These are phyloP conservation scores for Tauraco hartlaubi DNA, from an alignment of 2,797 vertebrate genomes.

Conservation along the genomic window DNA sequence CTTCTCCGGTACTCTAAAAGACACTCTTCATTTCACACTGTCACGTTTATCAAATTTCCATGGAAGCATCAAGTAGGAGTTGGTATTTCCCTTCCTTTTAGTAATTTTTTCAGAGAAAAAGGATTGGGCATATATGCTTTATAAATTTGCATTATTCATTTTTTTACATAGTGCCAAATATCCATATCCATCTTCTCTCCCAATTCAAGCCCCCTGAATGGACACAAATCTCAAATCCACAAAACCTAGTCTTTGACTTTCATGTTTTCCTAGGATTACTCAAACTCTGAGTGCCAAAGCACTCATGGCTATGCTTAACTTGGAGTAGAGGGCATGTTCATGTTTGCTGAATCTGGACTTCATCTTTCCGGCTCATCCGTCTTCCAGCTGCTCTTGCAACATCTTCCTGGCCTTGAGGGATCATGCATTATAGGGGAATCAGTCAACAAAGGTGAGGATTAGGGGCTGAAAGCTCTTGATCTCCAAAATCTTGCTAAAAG, in stretches of 20 bases:
- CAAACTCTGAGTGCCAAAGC: background rate
- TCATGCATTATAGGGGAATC: background rate
- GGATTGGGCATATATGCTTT: background rate
- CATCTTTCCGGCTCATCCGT: background rate
- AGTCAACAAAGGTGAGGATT: background rate
- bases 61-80: background rate
- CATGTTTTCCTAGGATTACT: background rate
- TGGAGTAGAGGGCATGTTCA: background rate
- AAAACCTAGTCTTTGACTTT: background rate
- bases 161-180: background rate
- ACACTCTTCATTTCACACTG: background rate
- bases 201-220: background rate
- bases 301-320: background rate
- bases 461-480: background rate
- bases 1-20: background rate
- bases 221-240: background rate
- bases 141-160: background rate
- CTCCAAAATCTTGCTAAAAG: background rate
- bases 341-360: background rate
- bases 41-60: background rate
- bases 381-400: background rate
- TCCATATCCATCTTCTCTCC: background rate
- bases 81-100: background rate
- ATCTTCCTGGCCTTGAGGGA: background rate
- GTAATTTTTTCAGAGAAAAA: background rate